Conservation (phyloP, 2,888 invertebrate genomes). For the Melipona beecheii region DNA sequence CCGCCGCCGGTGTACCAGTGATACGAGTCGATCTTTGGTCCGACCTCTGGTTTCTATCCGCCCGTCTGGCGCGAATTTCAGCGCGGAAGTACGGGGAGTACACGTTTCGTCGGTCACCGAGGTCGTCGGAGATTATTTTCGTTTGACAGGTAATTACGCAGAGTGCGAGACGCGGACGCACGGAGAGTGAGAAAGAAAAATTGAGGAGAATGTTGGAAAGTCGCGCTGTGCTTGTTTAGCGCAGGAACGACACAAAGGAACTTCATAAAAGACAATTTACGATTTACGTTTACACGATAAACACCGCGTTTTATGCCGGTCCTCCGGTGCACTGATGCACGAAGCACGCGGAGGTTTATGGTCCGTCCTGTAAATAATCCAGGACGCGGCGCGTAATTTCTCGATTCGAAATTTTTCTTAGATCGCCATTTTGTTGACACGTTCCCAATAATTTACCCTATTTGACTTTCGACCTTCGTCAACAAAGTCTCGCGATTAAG, state of each 20-base stretch:
- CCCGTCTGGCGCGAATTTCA: not conserved
- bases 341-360: conserved; percentile 1
- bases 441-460: not conserved
- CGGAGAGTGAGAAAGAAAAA: not conserved
- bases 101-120: too few relatives aligned
- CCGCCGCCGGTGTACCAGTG: conserved; percentile 23
- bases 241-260: not conserved
- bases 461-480: too few relatives aligned
- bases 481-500: too few relatives aligned
- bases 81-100: too few relatives aligned
- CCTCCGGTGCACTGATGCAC: not conserved
- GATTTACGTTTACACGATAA: conserved; percentile 15
- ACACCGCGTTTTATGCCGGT: not conserved
- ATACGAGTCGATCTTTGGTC: conserved; percentile 16
- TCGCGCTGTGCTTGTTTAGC: not conserved
- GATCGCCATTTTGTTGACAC: not conserved
- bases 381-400: not conserved
- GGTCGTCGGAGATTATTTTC: too few relatives aligned
- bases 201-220: not conserved
- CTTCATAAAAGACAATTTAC: conserved; percentile 25
- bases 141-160: too few relatives aligned
- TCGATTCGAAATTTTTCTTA: not conserved
- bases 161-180: too few relatives aligned
- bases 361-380: not conserved
- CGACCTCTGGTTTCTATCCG: not conserved